Conservation (phyloP, 1,140 invertebrate species). For the Lepidurus packardi region DNA sequence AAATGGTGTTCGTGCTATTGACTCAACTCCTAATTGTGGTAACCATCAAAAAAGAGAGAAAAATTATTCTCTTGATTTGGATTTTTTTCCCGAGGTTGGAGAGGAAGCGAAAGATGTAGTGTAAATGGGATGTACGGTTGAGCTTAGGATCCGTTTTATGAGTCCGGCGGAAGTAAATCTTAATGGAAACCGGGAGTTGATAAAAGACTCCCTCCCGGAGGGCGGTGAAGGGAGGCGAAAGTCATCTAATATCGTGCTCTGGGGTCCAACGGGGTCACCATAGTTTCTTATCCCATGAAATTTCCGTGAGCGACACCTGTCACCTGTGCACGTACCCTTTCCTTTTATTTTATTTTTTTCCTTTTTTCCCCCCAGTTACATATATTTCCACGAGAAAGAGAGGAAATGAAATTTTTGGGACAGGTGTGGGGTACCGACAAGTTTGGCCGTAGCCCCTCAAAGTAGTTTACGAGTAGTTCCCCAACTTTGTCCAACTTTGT, state of each 20-base stretch:
- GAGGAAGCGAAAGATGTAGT: neutral
- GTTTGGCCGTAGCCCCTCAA: neutral
- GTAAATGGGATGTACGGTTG: neutral
- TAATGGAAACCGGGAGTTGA: constrained; percentile 4
- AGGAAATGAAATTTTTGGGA: neutral
- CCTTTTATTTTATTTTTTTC: neutral
- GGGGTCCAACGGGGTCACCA: neutral
- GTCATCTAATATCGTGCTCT: constrained; percentile 16
- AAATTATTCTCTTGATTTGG: neutral
- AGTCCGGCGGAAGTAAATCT: neutral
- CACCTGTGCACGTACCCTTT: neutral
- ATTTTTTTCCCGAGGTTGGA: too few relatives aligned
- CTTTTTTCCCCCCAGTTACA: neutral
- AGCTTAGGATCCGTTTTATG: neutral
- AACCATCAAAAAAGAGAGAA: neutral
- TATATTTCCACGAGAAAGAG: neutral
- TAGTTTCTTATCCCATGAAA: neutral
- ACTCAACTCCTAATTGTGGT: neutral
- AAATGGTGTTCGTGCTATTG: neutral
- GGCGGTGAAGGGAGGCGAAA: neutral
- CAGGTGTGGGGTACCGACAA: neutral
- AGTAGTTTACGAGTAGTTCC: neutral
- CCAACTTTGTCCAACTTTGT: constrained; percentile 9
- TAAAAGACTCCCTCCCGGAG: neutral
- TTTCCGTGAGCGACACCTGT: constrained; percentile 1